These are phyloP conservation scores for Drosophila ananassae DNA, from an alignment of 1,140 invertebrate species.

Conservation along the genomic window DNA sequence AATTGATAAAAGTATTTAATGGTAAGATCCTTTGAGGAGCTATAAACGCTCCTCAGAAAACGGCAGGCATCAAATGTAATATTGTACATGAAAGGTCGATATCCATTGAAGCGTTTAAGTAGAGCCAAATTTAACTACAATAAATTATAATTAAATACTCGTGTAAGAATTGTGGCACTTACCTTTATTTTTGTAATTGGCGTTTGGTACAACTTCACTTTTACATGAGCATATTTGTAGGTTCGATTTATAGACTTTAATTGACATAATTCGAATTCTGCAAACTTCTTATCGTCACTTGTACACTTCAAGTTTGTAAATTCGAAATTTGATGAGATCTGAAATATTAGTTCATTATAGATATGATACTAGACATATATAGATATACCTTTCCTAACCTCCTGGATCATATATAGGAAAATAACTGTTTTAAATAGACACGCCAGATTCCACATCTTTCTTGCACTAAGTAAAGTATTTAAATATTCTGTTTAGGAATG, in stretches of 20 bases:
- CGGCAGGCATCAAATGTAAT: slow-evolving; percentile 8
- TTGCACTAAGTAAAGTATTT: no score
- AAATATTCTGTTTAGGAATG: no score
- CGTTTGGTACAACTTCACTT: background rate
- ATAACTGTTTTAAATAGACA: background rate
- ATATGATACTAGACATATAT: background rate
- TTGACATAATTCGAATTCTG: slow-evolving; percentile 8
- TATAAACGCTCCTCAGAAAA: background rate
- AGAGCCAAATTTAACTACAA: background rate
- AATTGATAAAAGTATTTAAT: background rate
- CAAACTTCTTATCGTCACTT: background rate
- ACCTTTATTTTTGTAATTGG: slow-evolving; percentile 7
- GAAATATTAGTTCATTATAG: no score
- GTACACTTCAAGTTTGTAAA: slow-evolving; percentile 22
- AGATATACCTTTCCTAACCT: background rate
- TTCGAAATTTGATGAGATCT: slow-evolving; percentile 16
- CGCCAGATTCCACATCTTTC: no score
- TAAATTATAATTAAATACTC: background rate
- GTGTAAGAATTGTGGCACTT: background rate
- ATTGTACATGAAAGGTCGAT: slow-evolving; percentile 24
- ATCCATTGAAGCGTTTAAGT: slow-evolving; percentile 13
- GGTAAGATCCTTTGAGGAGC: no score
- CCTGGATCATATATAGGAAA: background rate
- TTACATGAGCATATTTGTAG: slow-evolving; percentile 18
- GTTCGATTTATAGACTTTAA: slow-evolving; percentile 21